phyloP scores from a whole-genome alignment of 1,140 invertebrate genomes.

The Drosophila nebulosa region DNA sequence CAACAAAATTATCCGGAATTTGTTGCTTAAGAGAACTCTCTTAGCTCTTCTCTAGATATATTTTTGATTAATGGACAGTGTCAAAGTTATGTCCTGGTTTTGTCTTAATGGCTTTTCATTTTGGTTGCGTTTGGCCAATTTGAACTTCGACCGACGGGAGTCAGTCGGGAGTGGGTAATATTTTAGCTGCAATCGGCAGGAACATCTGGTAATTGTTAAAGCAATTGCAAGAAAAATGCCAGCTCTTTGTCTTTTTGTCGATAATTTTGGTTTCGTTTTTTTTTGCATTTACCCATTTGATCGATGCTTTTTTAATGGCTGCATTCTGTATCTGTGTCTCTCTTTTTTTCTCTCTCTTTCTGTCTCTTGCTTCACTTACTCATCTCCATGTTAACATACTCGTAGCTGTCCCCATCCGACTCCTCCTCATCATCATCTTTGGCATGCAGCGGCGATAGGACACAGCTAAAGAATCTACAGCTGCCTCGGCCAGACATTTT shows the following conservation, averaged over 20 bases:
- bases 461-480: conserved; percentile 58
- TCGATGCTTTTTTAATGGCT: conserved; percentile 72
- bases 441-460: conserved; percentile 15
- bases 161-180: too few relatives aligned
- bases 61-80: conserved; percentile 51
- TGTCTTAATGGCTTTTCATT: conserved; percentile 19
- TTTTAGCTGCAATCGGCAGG: conserved; percentile 31
- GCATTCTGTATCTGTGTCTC: conserved; percentile 1
- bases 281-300: conserved; percentile 20
- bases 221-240: conserved; percentile 64
- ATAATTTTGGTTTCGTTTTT: conserved; percentile 17
- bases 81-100: conserved; percentile 23
- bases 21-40: neutral
- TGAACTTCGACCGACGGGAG: too few relatives aligned
- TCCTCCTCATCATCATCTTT: conserved; percentile 13
- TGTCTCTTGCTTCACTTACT: conserved; percentile 47
- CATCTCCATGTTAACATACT: conserved; percentile 69
- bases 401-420: conserved; percentile 9
- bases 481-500: conserved; percentile 41
- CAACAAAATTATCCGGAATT: conserved; percentile 67
- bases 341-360: neutral
- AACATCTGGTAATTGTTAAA: conserved; percentile 78
- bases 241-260: conserved; percentile 57
- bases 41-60: conserved; percentile 3
- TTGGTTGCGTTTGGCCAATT: conserved; percentile 4